phyloP scores from a whole-genome alignment of 2,797 vertebrate genomes.

The Cygnus olor region DNA sequence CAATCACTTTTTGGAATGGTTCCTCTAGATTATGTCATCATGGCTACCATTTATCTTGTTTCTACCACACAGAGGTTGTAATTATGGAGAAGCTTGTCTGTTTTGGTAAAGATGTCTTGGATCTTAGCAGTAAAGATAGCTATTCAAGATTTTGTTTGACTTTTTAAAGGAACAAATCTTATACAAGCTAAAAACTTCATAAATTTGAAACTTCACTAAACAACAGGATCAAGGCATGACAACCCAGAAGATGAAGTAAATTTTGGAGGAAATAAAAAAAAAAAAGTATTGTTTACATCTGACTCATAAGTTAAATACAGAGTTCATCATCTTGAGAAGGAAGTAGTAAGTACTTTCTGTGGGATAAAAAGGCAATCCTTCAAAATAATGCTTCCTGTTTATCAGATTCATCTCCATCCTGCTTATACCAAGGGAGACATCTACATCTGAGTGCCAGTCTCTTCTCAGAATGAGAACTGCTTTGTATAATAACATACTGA shows the following conservation, averaged over 20 bases:
- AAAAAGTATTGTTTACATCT: not conserved
- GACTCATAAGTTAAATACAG: not conserved
- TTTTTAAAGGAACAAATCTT: not conserved
- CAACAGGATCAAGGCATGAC: not conserved
- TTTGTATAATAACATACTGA: not conserved
- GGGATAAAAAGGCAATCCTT: not conserved
- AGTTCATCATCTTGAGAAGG: not conserved
- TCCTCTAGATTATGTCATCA: constrained; percentile 10
- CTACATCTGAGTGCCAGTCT: not conserved
- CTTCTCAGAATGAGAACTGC: not conserved
- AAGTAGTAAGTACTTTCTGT: not conserved
- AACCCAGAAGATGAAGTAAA: not conserved
- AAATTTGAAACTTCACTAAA: not conserved
- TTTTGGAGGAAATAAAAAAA: not conserved
- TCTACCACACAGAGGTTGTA: not conserved
- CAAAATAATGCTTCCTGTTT: not conserved
- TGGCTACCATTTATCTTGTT: not conserved
- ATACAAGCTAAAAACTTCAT: not conserved
- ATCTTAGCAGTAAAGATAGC: not conserved
- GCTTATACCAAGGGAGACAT: not conserved
- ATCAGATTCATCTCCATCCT: not conserved
- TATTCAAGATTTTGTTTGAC: not conserved
- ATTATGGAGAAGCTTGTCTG: not conserved
- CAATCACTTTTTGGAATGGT: not conserved
- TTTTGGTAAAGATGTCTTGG: not conserved